Percentiles rank a stretch among this genome's conserved stretches.
These are phyloP conservation scores for Tridacna crocea DNA, from an alignment of 2,888 invertebrate genomes.

Conservation along the genomic window DNA sequence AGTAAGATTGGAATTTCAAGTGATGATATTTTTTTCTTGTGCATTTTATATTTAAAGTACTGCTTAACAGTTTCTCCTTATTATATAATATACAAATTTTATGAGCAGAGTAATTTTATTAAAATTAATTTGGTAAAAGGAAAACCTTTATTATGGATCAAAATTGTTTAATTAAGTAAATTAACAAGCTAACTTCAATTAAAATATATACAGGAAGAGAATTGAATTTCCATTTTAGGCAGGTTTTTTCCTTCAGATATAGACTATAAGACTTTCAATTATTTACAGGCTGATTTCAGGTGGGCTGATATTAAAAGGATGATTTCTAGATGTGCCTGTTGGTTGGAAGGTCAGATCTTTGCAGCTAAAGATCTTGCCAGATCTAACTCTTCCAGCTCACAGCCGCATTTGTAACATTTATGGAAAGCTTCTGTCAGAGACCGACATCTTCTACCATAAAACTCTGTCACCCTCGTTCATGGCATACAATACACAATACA, in stretches of 20 bases:
- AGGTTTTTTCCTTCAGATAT: too few species aligned
- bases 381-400: constrained; percentile 91
- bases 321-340: constrained; percentile 4
- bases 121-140: too few species aligned
- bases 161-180: too few species aligned
- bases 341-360: constrained; percentile 89
- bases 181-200: too few species aligned
- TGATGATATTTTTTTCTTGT: neutral
- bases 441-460: neutral
- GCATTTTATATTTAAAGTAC: neutral
- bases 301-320: constrained; percentile 13
- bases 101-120: too few species aligned
- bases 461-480: neutral
- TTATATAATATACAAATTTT: too few species aligned
- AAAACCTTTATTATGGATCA: too few species aligned
- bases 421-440: constrained; percentile 30
- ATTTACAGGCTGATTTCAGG: neutral
- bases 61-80: too few species aligned
- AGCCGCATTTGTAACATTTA: constrained; percentile 43
- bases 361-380: constrained; percentile 87
- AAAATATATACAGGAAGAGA: too few species aligned
- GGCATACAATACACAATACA: too few species aligned
- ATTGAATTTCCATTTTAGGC: too few species aligned
- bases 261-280: neutral
- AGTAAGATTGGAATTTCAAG: neutral